Conservation (phyloP, 2,888 invertebrate species). For the Chaitophorus viminalis region DNA sequence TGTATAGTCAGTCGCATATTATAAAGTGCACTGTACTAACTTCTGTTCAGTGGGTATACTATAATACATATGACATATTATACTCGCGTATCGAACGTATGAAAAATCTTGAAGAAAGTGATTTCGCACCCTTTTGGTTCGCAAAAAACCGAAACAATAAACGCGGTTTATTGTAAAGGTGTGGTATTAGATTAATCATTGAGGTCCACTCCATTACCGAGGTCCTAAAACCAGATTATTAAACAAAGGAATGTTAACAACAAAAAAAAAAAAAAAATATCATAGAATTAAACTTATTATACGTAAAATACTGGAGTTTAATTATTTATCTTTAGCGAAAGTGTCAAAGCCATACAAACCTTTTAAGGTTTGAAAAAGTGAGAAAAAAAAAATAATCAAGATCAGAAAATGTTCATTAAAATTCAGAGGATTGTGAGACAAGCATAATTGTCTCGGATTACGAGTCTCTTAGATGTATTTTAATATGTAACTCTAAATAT, state of each 20-base stretch:
- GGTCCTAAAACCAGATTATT: background rate
- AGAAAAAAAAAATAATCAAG: conserved; percentile 15
- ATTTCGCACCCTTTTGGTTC: background rate
- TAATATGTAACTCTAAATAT: background rate
- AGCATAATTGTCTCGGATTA: background rate
- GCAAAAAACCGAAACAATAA: conserved; percentile 23
- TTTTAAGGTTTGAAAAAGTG: background rate
- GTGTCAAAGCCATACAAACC: conserved; percentile 7
- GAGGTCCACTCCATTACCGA: conserved; percentile 12
- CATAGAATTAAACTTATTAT: conserved; percentile 13
- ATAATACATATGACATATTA: background rate
- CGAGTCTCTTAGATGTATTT: background rate
- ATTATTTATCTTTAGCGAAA: conserved; percentile 41
- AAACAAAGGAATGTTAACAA: conserved; percentile 15
- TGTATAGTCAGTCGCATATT: background rate
- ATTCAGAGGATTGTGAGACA: background rate
- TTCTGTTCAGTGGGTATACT: background rate
- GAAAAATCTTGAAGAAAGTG: conserved; percentile 5
- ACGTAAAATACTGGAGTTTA: background rate
- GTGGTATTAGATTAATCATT: conserved; percentile 26
- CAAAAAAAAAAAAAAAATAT: background rate
- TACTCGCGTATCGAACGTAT: background rate
- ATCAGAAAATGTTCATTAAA: conserved; percentile 17
- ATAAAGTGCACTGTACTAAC: background rate
- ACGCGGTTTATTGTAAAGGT: conserved; percentile 3